A percentile compares a stretch with the other conserved stretches of the same genome.
These are phyloP conservation scores for Poecile atricapillus DNA, from an alignment of 2,113 vertebrate species.

Conservation along the genomic window DNA sequence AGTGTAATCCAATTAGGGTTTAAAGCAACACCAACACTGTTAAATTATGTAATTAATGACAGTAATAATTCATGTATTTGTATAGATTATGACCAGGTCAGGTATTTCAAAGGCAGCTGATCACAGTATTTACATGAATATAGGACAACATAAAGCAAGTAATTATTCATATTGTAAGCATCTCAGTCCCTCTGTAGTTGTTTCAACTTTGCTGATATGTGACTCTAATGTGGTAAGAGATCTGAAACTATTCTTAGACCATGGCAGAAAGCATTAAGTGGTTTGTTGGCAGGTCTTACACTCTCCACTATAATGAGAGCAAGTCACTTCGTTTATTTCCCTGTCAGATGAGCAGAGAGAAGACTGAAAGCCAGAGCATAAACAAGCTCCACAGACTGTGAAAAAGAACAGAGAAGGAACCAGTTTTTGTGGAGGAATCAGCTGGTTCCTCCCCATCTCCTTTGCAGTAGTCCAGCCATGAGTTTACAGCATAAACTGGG, in stretches of 20 bases:
- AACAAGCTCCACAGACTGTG: not conserved
- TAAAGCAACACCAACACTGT: not conserved
- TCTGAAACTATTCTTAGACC: constrained; percentile 71
- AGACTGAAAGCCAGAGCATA: not conserved
- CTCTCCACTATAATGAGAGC: not conserved
- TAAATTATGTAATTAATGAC: not conserved
- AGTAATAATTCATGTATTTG: not conserved
- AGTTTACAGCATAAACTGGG: not conserved
- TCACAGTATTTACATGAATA: not conserved
- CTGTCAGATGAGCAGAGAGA: not conserved
- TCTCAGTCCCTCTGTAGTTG: constrained; percentile 19
- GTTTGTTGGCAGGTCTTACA: constrained; percentile 12
- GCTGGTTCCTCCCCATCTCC: not conserved
- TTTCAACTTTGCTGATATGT: constrained; percentile 13
- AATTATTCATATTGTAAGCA: constrained; percentile 1
- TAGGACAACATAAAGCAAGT: not conserved
- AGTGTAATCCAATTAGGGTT: not conserved
- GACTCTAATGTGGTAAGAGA: constrained; percentile 53
- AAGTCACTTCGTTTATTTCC: constrained; percentile 15
- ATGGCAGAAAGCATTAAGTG: constrained; percentile 30
- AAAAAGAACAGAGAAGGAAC: not conserved
- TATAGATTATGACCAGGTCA: not conserved
- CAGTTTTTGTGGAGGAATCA: not conserved
- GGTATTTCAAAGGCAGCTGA: not conserved
- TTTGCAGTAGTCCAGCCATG: not conserved